phyloP scores from a whole-genome alignment of 53 echinoderm and acorn worm genomes.

The Arbacia lixula region DNA sequence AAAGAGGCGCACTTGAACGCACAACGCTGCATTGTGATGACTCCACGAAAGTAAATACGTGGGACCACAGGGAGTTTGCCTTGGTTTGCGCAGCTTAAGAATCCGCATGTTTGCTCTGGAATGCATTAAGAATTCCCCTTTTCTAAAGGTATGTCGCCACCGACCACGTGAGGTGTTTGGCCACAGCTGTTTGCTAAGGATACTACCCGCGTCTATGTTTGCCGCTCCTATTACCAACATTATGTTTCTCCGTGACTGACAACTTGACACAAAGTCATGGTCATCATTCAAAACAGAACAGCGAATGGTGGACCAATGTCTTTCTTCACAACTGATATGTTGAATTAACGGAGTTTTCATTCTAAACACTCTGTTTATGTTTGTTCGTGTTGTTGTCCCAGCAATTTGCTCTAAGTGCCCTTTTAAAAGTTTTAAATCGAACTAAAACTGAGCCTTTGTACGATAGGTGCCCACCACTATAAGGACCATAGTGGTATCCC shows the following conservation, averaged over 20 bases:
- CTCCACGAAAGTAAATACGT: constrained; percentile 10
- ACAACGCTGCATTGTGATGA: constrained; percentile 18
- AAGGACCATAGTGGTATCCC: no score
- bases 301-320: no score
- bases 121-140: constrained; percentile 14
- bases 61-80: constrained; percentile 37
- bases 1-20: constrained; percentile 27
- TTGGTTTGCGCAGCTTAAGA: constrained; percentile 46
- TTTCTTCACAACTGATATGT: no score
- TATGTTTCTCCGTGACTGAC: constrained; percentile 32
- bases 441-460: background rate
- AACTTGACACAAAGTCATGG: background rate
- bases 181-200: constrained; percentile 18
- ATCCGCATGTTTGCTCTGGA: constrained; percentile 37
- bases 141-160: background rate
- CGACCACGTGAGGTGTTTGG: constrained; percentile 1
- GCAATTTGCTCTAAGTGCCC: constrained; percentile 12
- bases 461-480: background rate
- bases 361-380: no score
- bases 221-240: no score
- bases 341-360: no score
- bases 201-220: constrained; percentile 4
- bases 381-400: background rate
- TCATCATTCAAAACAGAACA: constrained; percentile 31
- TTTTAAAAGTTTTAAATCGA: background rate